These are phyloP conservation scores for Carettochelys insculpta DNA, from an alignment of 2,113 vertebrate genomes.

Conservation along the genomic window DNA sequence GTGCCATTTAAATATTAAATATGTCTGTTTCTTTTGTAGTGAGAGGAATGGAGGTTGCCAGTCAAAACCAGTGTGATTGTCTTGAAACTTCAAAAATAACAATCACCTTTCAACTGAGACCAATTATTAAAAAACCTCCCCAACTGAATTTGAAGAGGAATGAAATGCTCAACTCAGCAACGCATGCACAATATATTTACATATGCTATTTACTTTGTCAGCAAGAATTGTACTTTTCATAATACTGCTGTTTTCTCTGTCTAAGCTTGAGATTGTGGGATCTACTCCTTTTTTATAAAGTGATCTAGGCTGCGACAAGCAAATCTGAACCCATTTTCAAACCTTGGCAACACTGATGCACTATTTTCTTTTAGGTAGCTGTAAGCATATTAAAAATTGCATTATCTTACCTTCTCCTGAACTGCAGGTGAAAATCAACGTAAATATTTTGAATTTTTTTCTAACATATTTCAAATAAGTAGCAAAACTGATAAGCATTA, in stretches of 20 bases:
- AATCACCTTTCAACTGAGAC: background rate
- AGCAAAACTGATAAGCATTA: conserved; percentile 40
- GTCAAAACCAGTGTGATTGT: background rate
- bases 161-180: background rate
- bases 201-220: background rate
- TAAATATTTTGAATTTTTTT: background rate
- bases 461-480: conserved; percentile 19
- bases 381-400: background rate
- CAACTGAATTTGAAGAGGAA: background rate
- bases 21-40: background rate
- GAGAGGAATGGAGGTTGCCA: background rate
- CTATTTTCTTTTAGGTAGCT: background rate
- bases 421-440: background rate
- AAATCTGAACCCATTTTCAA: conserved; percentile 18
- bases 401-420: conserved; percentile 3
- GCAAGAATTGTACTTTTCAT: background rate
- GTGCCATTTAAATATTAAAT: background rate
- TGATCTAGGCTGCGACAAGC: background rate
- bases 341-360: background rate
- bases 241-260: background rate
- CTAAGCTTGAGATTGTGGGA: background rate
- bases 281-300: background rate
- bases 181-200: background rate
- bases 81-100: background rate
- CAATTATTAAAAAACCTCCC: background rate